phyloP scores from a whole-genome alignment of 2,797 vertebrate genomes.

The Halcyon leucocephala region DNA sequence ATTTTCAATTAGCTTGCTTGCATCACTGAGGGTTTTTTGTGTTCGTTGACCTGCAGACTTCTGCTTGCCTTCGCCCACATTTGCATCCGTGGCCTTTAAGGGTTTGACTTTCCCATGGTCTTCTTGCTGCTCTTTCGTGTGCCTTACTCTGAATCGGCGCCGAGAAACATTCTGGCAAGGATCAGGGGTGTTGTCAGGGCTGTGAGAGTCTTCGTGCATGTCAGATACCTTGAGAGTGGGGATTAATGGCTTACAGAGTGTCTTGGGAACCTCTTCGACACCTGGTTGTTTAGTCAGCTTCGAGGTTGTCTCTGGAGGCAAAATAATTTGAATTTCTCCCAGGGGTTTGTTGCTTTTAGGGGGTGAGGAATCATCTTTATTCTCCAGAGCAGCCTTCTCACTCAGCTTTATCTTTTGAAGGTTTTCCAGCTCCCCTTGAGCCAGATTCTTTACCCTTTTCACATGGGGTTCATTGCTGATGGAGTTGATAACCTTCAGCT shows the following conservation, averaged over 20 bases:
- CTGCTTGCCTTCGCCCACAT: slow-evolving; percentile 64
- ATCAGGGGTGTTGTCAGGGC: background rate
- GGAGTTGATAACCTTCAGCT: background rate
- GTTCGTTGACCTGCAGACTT: slow-evolving; percentile 54
- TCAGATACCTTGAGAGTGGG: slow-evolving; percentile 15
- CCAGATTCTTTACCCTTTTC: slow-evolving; percentile 61
- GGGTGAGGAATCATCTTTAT: background rate
- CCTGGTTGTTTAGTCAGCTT: background rate
- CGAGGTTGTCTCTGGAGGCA: slow-evolving; percentile 29
- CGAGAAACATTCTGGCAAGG: slow-evolving; percentile 13
- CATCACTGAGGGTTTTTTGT: slow-evolving; percentile 60
- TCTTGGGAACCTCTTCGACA: background rate
- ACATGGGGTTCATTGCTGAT: slow-evolving; percentile 14
- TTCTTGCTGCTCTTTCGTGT: slow-evolving; percentile 73
- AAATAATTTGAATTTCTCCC: slow-evolving; percentile 63
- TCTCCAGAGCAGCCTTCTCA: slow-evolving; percentile 37
- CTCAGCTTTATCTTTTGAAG: slow-evolving; percentile 24
- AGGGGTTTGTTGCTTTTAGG: slow-evolving; percentile 36
- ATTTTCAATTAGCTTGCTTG: slow-evolving; percentile 68
- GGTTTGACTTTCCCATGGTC: slow-evolving; percentile 72
- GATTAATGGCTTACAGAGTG: background rate
- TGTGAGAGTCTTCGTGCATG: background rate
- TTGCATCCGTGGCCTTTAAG: slow-evolving; percentile 67
- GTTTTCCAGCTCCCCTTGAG: slow-evolving; percentile 30
- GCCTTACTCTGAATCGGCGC: slow-evolving; percentile 69